A percentile compares a stretch with the other conserved stretches of the same genome.
phyloP scores from a whole-genome alignment of 2,888 invertebrate species.

The Catocala sponsa region DNA sequence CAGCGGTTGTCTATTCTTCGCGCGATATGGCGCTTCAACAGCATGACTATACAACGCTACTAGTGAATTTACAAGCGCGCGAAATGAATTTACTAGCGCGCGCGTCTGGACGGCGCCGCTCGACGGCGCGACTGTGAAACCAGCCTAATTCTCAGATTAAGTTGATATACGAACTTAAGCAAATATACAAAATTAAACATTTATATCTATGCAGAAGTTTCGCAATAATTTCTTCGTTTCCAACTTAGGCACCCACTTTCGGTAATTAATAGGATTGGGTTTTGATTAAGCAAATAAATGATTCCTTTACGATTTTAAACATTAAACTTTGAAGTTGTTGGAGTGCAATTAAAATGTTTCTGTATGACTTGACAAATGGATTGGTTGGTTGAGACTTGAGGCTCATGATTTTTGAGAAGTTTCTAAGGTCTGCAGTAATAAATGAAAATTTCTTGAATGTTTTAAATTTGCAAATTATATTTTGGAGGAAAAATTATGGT shows the following conservation, averaged over 20 bases:
- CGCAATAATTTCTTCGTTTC: constrained; percentile 66
- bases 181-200: constrained; percentile 53
- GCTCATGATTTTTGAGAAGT: constrained; percentile 24
- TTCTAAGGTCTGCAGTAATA: constrained; percentile 30
- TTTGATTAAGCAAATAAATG: constrained; percentile 77
- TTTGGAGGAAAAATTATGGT: constrained; percentile 7
- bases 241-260: constrained; percentile 61
- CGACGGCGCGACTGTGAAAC: too few species aligned
- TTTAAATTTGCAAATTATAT: constrained; percentile 4
- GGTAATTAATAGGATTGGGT: constrained; percentile 72
- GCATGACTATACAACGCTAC: too few species aligned
- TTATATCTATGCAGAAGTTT: constrained; percentile 66
- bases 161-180: constrained; percentile 26
- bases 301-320: constrained; percentile 64
- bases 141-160: constrained; percentile 14
- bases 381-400: constrained; percentile 22
- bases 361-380: constrained; percentile 58
- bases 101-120: too few species aligned
- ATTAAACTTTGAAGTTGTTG: constrained; percentile 55
- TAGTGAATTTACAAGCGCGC: too few species aligned
- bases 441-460: constrained; percentile 21
- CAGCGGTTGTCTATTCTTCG: too few species aligned
- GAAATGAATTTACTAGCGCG: too few species aligned
- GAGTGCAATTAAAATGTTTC: constrained; percentile 59
- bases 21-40: too few species aligned